Evolutionary conservation across 2,888 invertebrate species (phyloP), one percentile per base, ranked within the genome.

Genomic region (Smittia sp.): DNA sequence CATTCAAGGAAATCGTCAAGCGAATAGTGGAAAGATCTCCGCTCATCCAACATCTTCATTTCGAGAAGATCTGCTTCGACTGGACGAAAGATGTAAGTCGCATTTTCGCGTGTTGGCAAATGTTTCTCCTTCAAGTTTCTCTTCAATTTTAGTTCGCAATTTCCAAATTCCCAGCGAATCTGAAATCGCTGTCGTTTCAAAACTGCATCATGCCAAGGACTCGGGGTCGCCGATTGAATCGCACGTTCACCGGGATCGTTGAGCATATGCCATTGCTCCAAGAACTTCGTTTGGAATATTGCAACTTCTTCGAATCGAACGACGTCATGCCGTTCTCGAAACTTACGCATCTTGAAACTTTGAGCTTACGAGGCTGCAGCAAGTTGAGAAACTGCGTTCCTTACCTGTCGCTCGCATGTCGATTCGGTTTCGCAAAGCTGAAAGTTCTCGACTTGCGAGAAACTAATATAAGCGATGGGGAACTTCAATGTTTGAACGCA

Each of bases 301-400:
- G 91, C 78, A 82, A 85, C 4, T 93, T 92, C 92, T 85, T 93
- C 75, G 87, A 89, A 70, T 88, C 91, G 0, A 88, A 90, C 74
- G 87, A 89, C 58, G 82, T 93, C 9, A 84, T 93, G 80, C 87
- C 90, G 0, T 82, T 93, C 1, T 90, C 91, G 77, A 93, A 92
- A 82, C 82, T 90, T 78, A 81, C 84, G 1, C 80, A 82, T 4
- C 83, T 93, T 25, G 85, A 85, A 52, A 85, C 87, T 46, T 82
- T 93, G 3, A 84, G 86, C 74, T 80, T 91, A 76, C 84, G 87
- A 54, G 87, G 89, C 46, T 93, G 93, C 78, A 81, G 81, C 73
- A 84, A 87, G 66, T 81, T 93, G 75, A 85, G 86, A 0, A 90
- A 92, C 79, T 90, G 89, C 78, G 87, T 90, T 15, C 90, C 91